Evolutionary conservation across 2,888 invertebrate species (phyloP).

Genomic region (Pseudanteris insignis): DNA sequence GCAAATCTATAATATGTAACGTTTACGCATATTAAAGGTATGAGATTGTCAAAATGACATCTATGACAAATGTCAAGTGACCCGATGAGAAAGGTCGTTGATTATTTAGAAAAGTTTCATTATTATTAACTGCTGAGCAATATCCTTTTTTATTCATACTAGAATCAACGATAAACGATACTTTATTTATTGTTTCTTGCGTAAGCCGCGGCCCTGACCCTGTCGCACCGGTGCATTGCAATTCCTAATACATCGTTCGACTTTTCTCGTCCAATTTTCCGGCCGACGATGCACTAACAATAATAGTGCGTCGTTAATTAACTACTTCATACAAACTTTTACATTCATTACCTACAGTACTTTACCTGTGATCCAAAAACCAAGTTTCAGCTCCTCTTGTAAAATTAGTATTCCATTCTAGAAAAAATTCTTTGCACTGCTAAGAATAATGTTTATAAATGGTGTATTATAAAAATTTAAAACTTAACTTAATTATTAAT

Average conservation of each 20-base stretch:
- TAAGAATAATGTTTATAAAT: too few species aligned
- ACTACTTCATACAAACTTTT: too few species aligned
- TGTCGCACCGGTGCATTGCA: conserved; percentile 26
- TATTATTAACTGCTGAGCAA: conserved; percentile 57
- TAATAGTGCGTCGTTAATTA: conserved; percentile 9
- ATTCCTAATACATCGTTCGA: conserved; percentile 14
- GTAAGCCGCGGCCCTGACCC: conserved; percentile 48
- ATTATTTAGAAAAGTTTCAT: conserved; percentile 56
- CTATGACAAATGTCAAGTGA: conserved; percentile 52
- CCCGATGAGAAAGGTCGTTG: conserved; percentile 58
- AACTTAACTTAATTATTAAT: too few species aligned
- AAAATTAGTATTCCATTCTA: too few species aligned
- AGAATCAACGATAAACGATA: conserved; percentile 46
- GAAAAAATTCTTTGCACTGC: too few species aligned
- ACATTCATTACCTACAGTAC: too few species aligned
- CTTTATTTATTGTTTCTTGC: conserved; percentile 49
- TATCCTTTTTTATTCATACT: conserved; percentile 52
- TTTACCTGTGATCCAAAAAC: too few species aligned
- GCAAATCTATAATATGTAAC: conserved; percentile 53
- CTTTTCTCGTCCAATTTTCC: conserved; percentile 29
- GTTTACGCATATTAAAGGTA: conserved; percentile 40
- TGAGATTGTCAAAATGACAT: too few species aligned
- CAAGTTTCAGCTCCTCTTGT: too few species aligned
- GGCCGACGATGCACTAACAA: conserved; percentile 6
- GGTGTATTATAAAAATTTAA: too few species aligned